Evolutionary conservation across 2,113 vertebrate genomes (phyloP), one percentile per base, ranked within the genome.

Genomic region (Rhinichthys klamathensis): DNA sequence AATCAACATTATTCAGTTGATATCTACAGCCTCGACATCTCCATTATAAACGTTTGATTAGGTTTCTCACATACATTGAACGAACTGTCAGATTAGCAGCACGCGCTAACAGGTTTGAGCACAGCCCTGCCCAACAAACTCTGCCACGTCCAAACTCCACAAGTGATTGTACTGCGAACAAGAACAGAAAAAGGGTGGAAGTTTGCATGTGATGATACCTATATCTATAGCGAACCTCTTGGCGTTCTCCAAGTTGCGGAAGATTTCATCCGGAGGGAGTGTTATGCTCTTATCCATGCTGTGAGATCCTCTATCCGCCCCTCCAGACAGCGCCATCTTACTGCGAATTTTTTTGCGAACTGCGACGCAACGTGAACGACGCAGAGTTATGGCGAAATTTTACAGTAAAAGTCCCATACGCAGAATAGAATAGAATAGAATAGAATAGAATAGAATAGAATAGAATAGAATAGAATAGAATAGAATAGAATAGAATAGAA

Each of bases 201-300:
- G 65, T 18, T 6, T 38, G 15, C 1, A 38, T 18, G 7, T 0
- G 60, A 41, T 56, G n/a, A 69, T 95, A 98, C 97, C 97, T 94
- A 99, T 99, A 90, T 99, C 97, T 88, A 99, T 99, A 82, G 97
- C 97, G 92, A 99, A 99, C 84, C 96, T 95, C 92, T 99, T 98
- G 80, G 97, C 97, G 91, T 98, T 99, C 88, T 97, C 97, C 91
- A 99, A 90, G 87, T 98, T 99, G 61, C 97, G 96, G 88, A 99
- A 99, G 90, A 99, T 98, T 82, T 98, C 97, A 88, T 98, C 96
- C 0, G 97, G 96, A 13, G 97, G 97, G 10, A 99, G 96, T 44
- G 93, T 97, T 88, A 99, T 98, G 96, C 97, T 99, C 93, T 97
- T 99, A 91, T 97, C 97, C 95, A 98, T 95, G 89, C 95, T 95